These are phyloP conservation scores for Pristionchus fissidentatus DNA, from an alignment of 2,888 invertebrate species.

Conservation along the genomic window DNA sequence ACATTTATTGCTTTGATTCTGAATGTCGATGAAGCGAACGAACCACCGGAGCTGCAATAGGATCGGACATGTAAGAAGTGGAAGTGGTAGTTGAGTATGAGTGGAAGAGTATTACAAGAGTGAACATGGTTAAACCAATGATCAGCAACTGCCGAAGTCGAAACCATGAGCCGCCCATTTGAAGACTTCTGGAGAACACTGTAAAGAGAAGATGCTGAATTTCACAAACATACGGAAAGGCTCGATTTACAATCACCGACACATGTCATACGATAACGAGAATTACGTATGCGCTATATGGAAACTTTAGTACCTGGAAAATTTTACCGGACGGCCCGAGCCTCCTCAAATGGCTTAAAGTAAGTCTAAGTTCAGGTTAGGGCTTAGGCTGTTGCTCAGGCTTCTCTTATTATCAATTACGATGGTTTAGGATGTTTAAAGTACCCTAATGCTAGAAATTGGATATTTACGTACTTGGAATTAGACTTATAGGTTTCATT, in stretches of 20 bases:
- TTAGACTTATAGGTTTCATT: too few relatives aligned
- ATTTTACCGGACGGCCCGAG: too few relatives aligned
- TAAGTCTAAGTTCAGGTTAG: too few relatives aligned
- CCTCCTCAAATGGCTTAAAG: too few relatives aligned
- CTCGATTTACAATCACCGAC: background rate
- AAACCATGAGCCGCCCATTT: constrained; percentile 43
- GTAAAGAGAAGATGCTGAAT: background rate
- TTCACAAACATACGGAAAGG: background rate
- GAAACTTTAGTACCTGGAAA: too few relatives aligned
- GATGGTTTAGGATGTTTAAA: too few relatives aligned
- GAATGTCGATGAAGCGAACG: background rate
- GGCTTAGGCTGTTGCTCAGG: too few relatives aligned
- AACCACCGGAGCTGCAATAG: background rate
- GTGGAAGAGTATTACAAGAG: background rate
- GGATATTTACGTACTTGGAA: too few relatives aligned
- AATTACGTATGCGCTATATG: too few relatives aligned
- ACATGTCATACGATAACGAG: background rate
- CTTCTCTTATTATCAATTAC: too few relatives aligned
- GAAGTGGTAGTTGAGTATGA: background rate
- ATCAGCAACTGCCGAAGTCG: constrained; percentile 20
- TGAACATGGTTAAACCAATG: background rate
- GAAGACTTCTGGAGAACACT: background rate
- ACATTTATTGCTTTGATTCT: background rate
- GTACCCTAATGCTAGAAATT: too few relatives aligned
- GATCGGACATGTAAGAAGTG: background rate